Conservation (phyloP, 2,113 vertebrate species). For the Cyanocitta stelleri region DNA sequence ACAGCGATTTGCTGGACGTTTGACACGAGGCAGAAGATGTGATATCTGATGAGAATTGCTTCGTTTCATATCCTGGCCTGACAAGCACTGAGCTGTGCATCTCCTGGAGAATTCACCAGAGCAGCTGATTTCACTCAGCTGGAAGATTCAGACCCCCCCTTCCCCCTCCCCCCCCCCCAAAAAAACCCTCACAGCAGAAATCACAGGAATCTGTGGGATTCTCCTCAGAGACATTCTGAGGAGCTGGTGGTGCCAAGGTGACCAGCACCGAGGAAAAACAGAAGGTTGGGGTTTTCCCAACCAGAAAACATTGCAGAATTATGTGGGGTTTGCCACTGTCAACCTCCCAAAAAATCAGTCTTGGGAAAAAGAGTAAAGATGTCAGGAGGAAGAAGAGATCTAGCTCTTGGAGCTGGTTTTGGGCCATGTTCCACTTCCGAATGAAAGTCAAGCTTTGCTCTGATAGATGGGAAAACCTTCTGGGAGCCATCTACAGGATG, state of each 20-base stretch:
- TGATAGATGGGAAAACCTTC: not conserved
- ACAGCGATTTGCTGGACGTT: constrained; percentile 70
- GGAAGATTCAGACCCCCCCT: not conserved
- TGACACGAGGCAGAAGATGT: constrained; percentile 89
- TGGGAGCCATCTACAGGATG: not conserved
- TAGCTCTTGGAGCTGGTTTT: not conserved
- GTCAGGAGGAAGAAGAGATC: not conserved
- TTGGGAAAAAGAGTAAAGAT: not conserved
- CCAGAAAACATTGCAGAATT: not conserved
- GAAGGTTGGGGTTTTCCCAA: not conserved
- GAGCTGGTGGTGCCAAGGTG: not conserved
- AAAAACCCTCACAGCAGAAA: not conserved
- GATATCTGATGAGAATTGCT: constrained; percentile 83
- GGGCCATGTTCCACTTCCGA: fast-evolving
- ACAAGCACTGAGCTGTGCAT: constrained; percentile 56
- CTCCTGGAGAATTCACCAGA: constrained; percentile 55
- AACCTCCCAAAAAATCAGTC: not conserved
- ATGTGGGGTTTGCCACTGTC: not conserved
- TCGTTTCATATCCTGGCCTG: constrained; percentile 70
- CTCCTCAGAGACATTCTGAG: not conserved
- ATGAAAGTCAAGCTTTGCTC: not conserved
- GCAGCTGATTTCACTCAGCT: constrained; percentile 64
- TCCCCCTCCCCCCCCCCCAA: not conserved
- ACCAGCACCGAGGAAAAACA: not conserved
- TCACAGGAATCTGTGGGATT: not conserved